Percentiles rank a stretch among this genome's conserved stretches.
These are phyloP conservation scores for Chiroxiphia lanceolata DNA, from an alignment of 2,797 vertebrate species.

Conservation along the genomic window DNA sequence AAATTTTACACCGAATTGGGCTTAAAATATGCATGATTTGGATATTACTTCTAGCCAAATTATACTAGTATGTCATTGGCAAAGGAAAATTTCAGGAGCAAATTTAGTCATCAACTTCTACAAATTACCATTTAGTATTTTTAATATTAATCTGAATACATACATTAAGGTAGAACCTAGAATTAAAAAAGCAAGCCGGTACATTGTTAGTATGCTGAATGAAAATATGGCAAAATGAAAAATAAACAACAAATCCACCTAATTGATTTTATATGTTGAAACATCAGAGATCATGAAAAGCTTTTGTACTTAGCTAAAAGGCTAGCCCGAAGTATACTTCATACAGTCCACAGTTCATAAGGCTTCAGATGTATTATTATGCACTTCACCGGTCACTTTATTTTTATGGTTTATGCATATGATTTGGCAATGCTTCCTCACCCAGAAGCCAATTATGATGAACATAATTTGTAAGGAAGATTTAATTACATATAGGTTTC, in stretches of 20 bases:
- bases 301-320: not conserved
- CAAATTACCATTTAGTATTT: not conserved
- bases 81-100: not conserved
- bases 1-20: conserved; percentile 36
- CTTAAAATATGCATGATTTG: conserved; percentile 45
- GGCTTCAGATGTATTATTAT: conserved; percentile 22
- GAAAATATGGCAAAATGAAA: not conserved
- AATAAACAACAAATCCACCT: not conserved
- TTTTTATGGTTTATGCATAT: not conserved
- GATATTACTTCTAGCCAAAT: conserved; percentile 15
- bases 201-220: not conserved
- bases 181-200: not conserved
- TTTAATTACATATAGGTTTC: not conserved
- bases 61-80: not conserved
- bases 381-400: not conserved
- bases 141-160: not conserved
- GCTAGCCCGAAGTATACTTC: not conserved
- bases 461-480: not conserved
- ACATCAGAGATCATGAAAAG: not conserved
- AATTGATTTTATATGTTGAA: not conserved
- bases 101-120: conserved; percentile 5
- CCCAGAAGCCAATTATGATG: not conserved
- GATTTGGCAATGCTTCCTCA: not conserved
- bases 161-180: not conserved
- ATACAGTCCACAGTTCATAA: conserved; percentile 41